phyloP scores from a whole-genome alignment of 2,797 vertebrate species.

The Halcyon smyrnensis region DNA sequence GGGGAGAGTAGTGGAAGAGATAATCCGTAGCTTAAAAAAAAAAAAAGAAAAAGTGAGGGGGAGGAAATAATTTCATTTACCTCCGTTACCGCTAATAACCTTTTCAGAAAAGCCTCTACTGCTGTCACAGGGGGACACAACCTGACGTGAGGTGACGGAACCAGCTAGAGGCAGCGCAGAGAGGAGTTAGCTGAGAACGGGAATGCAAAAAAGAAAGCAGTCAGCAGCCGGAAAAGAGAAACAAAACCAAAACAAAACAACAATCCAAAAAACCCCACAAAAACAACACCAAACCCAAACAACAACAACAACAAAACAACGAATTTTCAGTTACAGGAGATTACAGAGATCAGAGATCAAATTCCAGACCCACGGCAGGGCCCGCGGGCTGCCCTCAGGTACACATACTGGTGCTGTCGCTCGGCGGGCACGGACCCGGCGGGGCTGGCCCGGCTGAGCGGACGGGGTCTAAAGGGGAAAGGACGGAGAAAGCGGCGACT shows the following conservation, averaged over 20 bases:
- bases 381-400: constrained; percentile 22
- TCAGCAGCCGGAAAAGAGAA: neutral
- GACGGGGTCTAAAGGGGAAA: neutral
- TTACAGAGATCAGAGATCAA: constrained; percentile 53
- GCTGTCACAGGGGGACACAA: neutral
- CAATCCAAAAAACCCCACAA: no score
- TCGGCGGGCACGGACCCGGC: neutral
- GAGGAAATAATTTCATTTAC: neutral
- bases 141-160: neutral
- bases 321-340: constrained; percentile 12
- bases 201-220: constrained; percentile 3
- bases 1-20: neutral
- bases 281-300: no score
- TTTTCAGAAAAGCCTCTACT: neutral
- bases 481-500: neutral
- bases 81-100: constrained; percentile 4
- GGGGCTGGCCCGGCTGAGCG: neutral
- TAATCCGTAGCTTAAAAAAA: neutral
- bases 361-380: neutral
- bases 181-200: neutral
- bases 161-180: neutral
- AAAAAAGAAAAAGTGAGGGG: neutral
- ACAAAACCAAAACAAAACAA: no score
- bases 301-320: neutral
- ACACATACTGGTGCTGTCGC: neutral